Evolutionary conservation across 2,888 invertebrate species (phyloP).

Genomic region (Kuschelorhynchus macadamiae): DNA sequence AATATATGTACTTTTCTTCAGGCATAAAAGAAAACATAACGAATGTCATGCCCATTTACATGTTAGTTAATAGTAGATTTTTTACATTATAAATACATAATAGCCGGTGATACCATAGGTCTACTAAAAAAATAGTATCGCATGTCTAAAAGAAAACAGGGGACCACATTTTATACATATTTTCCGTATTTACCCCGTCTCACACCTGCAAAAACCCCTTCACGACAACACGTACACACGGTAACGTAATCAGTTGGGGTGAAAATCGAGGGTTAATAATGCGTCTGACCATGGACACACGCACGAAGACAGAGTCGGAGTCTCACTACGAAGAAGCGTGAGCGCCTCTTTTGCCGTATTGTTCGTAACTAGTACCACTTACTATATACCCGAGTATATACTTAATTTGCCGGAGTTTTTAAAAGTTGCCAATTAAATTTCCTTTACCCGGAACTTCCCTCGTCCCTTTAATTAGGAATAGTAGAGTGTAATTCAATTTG

Average conservation of each 20-base stretch:
- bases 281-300: constrained; percentile 29
- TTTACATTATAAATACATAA: neutral
- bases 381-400: no score
- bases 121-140: constrained; percentile 28
- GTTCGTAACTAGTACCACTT: no score
- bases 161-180: constrained; percentile 37
- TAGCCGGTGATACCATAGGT: constrained; percentile 3
- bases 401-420: no score
- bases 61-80: neutral
- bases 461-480: no score
- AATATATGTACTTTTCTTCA: no score
- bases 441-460: no score
- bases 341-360: no score
- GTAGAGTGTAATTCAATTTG: no score
- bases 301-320: constrained; percentile 14
- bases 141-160: constrained; percentile 41
- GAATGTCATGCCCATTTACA: no score
- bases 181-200: constrained; percentile 39
- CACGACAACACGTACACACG: constrained; percentile 35
- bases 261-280: constrained; percentile 46
- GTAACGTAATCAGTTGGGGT: constrained; percentile 41
- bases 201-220: constrained; percentile 48
- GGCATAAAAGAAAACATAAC: no score
- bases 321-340: no score
- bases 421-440: no score